Percentiles rank a stretch among this genome's conserved stretches.
These are phyloP conservation scores for Melanostigma gelatinosum DNA, from an alignment of 2,113 vertebrate genomes.

Conservation along the genomic window DNA sequence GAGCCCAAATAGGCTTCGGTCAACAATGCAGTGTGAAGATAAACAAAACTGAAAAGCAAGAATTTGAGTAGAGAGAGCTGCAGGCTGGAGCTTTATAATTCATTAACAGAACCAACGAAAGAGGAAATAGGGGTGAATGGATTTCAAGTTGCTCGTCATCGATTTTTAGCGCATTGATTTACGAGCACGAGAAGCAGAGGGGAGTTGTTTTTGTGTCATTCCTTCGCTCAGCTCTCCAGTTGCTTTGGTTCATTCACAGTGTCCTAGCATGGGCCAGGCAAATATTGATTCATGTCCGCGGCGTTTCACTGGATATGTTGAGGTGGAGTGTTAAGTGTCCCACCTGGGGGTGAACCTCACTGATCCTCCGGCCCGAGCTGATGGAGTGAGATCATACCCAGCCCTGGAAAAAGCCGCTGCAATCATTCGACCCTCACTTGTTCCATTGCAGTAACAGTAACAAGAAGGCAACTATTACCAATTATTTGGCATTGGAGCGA, in stretches of 20 bases:
- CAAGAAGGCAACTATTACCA: slow-evolving; percentile 10
- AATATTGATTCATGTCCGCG: slow-evolving; percentile 46
- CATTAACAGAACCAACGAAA: slow-evolving; percentile 58
- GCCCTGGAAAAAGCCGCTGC: slow-evolving; percentile 18
- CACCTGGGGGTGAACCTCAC: slow-evolving; percentile 57
- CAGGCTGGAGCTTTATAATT: slow-evolving; percentile 48
- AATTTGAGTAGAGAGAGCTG: slow-evolving; percentile 14
- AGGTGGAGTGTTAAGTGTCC: slow-evolving; percentile 57
- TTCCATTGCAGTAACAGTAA: slow-evolving; percentile 39
- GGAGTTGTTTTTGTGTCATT: slow-evolving; percentile 5
- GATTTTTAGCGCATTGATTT: slow-evolving; percentile 61
- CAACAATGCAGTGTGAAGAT: slow-evolving; percentile 31
- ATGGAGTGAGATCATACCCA: slow-evolving; percentile 36
- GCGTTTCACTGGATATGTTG: slow-evolving; percentile 39
- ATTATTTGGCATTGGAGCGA: slow-evolving; percentile 5
- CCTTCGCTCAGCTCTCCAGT: slow-evolving; percentile 14
- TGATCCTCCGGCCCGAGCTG: slow-evolving; percentile 11
- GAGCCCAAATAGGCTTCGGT: slow-evolving; percentile 15
- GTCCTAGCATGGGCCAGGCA: slow-evolving; percentile 1
- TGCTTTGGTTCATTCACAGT: slow-evolving; percentile 32
- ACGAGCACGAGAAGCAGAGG: slow-evolving; percentile 28
- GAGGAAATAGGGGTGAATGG: slow-evolving; percentile 56
- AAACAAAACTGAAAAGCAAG: slow-evolving; percentile 14
- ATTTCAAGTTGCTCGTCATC: slow-evolving; percentile 48
- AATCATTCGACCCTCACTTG: slow-evolving; percentile 12